phyloP scores from a whole-genome alignment of 2,888 invertebrate species.

The Brachylomia viminalis region DNA sequence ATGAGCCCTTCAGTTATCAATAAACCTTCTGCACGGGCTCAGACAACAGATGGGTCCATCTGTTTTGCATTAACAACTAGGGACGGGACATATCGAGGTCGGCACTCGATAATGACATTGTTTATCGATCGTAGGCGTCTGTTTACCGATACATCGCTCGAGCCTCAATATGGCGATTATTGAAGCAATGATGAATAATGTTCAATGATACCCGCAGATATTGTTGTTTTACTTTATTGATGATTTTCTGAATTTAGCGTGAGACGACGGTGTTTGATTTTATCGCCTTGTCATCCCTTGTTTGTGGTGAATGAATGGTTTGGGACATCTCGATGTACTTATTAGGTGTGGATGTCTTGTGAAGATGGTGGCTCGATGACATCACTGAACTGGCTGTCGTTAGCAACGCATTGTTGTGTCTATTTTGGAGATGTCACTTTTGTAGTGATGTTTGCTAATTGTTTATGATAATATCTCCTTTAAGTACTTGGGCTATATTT shows the following conservation, averaged over 20 bases:
- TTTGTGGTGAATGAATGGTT: constrained; percentile 47
- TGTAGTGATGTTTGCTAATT: constrained; percentile 24
- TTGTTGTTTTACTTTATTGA: constrained; percentile 48
- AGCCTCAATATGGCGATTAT: constrained; percentile 51
- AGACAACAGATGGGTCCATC: constrained; percentile 2
- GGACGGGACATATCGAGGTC: constrained; percentile 61
- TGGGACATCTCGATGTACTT: constrained; percentile 1
- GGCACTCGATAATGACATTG: constrained; percentile 61
- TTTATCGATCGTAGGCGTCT: constrained; percentile 61
- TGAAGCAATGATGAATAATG: constrained; percentile 54
- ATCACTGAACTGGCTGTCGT: constrained; percentile 24
- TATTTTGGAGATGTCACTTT: constrained; percentile 23
- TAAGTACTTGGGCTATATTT: constrained; percentile 18
- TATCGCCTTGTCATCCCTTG: constrained; percentile 52
- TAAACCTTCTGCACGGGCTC: constrained; percentile 38
- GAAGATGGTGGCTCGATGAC: constrained; percentile 10
- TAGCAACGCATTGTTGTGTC: not conserved
- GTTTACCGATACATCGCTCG: constrained; percentile 54
- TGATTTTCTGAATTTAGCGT: constrained; percentile 24
- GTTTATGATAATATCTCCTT: constrained; percentile 9
- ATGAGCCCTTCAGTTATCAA: constrained; percentile 14
- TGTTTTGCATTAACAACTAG: constrained; percentile 33
- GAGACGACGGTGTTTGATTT: constrained; percentile 10
- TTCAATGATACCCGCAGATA: constrained; percentile 35
- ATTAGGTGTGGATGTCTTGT: constrained; percentile 19